Evolutionary conservation across 2,113 vertebrate genomes (phyloP).

Genomic region (Stercorarius parasiticus): DNA sequence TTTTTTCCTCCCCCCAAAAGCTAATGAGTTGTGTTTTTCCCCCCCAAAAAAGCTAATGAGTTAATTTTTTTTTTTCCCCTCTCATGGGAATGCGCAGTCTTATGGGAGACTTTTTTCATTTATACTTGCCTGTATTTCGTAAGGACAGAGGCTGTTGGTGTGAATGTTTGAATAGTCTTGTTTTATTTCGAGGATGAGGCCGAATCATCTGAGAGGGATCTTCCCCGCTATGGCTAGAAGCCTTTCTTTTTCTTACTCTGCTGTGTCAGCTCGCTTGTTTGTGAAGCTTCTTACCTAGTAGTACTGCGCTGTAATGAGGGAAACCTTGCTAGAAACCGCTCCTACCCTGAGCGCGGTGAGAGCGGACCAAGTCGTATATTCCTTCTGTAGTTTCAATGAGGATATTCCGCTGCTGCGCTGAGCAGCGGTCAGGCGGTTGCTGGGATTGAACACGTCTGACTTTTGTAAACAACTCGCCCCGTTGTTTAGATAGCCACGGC

Average conservation of each 20-base stretch:
- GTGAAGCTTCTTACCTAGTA: background rate
- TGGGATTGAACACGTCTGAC: background rate
- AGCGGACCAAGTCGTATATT: accelerated
- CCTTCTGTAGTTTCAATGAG: background rate
- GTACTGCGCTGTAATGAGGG: background rate
- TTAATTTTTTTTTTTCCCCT: accelerated
- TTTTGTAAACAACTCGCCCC: accelerated
- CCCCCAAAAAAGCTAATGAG: background rate
- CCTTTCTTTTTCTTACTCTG: background rate
- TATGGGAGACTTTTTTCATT: background rate
- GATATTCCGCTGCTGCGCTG: background rate
- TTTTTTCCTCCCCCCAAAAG: background rate
- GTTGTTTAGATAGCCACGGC: background rate
- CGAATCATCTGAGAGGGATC: background rate
- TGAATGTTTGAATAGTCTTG: background rate
- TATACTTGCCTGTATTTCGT: background rate
- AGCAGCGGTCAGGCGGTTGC: background rate
- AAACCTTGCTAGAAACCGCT: accelerated
- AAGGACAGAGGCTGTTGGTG: background rate
- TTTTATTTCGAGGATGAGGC: background rate
- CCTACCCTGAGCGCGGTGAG: accelerated
- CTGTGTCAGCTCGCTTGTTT: background rate
- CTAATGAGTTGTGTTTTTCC: background rate
- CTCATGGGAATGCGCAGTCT: background rate
- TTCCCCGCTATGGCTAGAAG: background rate